Evolutionary conservation across 2,113 vertebrate species (phyloP).

Genomic region (Hiodon alosoides): DNA sequence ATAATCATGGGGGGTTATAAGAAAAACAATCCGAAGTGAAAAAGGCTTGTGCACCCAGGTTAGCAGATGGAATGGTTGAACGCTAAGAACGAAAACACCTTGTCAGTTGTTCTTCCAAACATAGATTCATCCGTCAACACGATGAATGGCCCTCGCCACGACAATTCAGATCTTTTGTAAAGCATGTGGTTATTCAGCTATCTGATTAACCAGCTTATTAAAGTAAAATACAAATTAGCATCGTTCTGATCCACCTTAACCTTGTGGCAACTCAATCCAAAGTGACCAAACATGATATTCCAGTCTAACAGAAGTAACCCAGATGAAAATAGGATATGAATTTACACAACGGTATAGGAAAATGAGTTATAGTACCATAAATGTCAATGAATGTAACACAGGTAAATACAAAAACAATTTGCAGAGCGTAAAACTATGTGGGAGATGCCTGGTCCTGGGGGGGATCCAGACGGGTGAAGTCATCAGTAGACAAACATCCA

Average conservation of each 20-base stretch:
- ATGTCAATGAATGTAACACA: too few species aligned
- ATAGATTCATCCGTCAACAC: background rate
- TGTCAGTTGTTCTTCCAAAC: background rate
- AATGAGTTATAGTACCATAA: too few species aligned
- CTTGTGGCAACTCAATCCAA: too few species aligned
- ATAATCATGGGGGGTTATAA: background rate
- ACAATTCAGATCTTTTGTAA: slow-evolving; percentile 17
- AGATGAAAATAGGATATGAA: too few species aligned
- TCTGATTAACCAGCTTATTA: slow-evolving; percentile 30
- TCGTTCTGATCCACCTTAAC: too few species aligned
- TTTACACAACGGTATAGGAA: too few species aligned
- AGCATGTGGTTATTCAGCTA: slow-evolving; percentile 19
- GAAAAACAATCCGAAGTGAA: background rate
- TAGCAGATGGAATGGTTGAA: background rate
- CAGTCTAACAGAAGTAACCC: too few species aligned
- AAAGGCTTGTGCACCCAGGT: background rate
- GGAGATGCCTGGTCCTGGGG: too few species aligned
- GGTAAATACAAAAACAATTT: too few species aligned
- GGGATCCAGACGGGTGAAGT: too few species aligned
- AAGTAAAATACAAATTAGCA: slow-evolving; percentile 14
- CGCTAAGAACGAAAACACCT: slow-evolving; percentile 5
- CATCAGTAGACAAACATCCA: too few species aligned
- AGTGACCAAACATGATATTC: slow-evolving; percentile 13
- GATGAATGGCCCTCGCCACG: background rate
- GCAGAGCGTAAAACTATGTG: too few species aligned